Evolutionary conservation across 2,113 vertebrate genomes (phyloP), one percentile per base, ranked within the genome.

Genomic region (Oreocharis arfaki): DNA sequence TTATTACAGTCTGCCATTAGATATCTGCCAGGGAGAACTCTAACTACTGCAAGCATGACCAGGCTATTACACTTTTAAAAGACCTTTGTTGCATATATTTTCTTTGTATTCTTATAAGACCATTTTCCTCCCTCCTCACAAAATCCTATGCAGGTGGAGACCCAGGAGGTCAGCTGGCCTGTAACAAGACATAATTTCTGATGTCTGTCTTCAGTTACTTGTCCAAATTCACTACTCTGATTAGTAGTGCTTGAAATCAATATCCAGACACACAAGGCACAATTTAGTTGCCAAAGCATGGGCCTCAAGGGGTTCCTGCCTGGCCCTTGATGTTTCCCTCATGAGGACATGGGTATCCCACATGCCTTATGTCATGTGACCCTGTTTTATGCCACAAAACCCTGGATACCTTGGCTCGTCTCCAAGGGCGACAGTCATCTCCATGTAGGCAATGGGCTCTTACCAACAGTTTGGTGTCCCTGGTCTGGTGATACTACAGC

Each of bases 241-340:
- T 41, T 56, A 50, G 18, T 19, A 79, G 33, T 56, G 23, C 27
- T 92, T 84, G 50, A 70, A 89, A 33, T 41, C 32, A 24, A 8
- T 59, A 33, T 32, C 17, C 32, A 61, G 50, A 50, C 19, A 35
- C 22, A 55, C 13, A 39, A 11, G 23, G 10, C 0, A 3, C 4
- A 41, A n/a, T 49, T 61, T 16, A 41, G 4, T 37, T 89, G 46
- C 42, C 52, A 49, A 81, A 89, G 41, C 7, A 33, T 1, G 1
- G 22, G 3, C 11, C 33, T 42, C 1, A 0, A 27, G 35, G 23
- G 1, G 16, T 42, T 41, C 16, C 21, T 81, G 37, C 7, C 27
- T 65, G 24, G 16, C 9, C 19, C 8, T 22, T 46, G 60, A 13
- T 39, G 42, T 22, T 57, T 71, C 35, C 30, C 65, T 14, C 55